Percentiles rank a stretch among this genome's conserved stretches.
These are phyloP conservation scores for Xiphophorus maculatus DNA, from an alignment of 2,113 vertebrate genomes.

Conservation along the genomic window DNA sequence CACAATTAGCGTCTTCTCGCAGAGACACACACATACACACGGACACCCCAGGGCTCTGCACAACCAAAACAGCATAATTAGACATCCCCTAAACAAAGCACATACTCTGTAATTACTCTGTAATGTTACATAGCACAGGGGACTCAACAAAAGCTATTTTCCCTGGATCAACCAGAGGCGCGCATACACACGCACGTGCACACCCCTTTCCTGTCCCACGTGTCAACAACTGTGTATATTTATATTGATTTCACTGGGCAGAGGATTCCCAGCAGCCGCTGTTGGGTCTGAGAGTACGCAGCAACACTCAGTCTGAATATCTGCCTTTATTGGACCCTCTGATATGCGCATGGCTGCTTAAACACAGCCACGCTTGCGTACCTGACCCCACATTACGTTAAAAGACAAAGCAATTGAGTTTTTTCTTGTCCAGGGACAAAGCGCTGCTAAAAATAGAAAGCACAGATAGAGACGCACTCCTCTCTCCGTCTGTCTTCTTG, in stretches of 20 bases:
- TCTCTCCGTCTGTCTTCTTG: constrained; percentile 21
- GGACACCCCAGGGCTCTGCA: constrained; percentile 73
- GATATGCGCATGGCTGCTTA: constrained; percentile 6
- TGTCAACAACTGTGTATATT: constrained; percentile 51
- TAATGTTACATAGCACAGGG: constrained; percentile 78
- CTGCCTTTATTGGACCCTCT: constrained; percentile 11
- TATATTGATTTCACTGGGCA: constrained; percentile 74
- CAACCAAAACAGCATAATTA: constrained; percentile 84
- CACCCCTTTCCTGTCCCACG: constrained; percentile 27
- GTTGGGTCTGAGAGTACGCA: constrained; percentile 27
- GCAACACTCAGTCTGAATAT: constrained; percentile 1
- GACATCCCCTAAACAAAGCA: constrained; percentile 83
- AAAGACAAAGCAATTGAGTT: constrained; percentile 41
- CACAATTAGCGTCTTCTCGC: constrained; percentile 75
- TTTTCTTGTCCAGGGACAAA: constrained; percentile 26
- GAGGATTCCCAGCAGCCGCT: constrained; percentile 56
- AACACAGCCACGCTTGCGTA: neutral
- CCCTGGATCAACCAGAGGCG: constrained; percentile 65
- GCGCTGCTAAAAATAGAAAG: constrained; percentile 7
- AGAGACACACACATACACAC: constrained; percentile 40
- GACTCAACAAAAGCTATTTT: constrained; percentile 75
- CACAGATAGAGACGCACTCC: neutral
- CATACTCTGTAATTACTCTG: constrained; percentile 82
- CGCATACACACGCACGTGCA: constrained; percentile 20
- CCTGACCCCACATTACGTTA: constrained; percentile 43